Conservation (phyloP, 2,797 vertebrate genomes). For the Notoglanidium macrostoma region DNA sequence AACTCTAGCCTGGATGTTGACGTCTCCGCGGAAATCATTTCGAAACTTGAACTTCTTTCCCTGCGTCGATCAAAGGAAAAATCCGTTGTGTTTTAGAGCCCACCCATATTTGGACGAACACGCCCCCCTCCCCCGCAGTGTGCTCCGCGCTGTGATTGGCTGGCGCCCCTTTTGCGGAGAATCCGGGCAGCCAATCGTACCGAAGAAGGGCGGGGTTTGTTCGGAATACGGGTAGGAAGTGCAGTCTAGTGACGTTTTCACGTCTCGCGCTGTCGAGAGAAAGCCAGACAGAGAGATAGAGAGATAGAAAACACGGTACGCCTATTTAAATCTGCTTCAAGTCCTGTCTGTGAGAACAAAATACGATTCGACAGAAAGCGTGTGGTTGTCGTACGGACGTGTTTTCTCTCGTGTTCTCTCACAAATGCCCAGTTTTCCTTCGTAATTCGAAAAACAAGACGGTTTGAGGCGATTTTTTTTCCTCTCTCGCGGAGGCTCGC, state of each 20-base stretch:
- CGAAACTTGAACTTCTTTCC: constrained; percentile 33
- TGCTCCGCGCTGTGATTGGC: not conserved
- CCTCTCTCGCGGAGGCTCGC: not conserved
- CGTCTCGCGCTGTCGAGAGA: constrained; percentile 42
- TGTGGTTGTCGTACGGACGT: too few species aligned
- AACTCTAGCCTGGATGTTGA: not conserved
- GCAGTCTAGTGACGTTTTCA: constrained; percentile 74
- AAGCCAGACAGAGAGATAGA: not conserved
- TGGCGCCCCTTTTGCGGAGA: too few species aligned
- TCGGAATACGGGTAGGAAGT: not conserved
- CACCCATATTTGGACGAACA: not conserved
- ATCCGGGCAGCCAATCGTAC: not conserved
- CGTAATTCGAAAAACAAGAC: not conserved
- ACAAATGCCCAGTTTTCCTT: too few species aligned
- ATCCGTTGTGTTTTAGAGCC: not conserved
- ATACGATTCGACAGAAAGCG: too few species aligned
- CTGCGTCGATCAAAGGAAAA: constrained; percentile 11
- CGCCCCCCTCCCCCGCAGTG: not conserved
- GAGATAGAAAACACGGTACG: not conserved
- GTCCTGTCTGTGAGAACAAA: not conserved
- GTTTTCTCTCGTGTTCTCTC: not conserved
- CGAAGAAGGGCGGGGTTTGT: not conserved
- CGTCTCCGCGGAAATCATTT: constrained; percentile 23
- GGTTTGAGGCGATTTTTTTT: not conserved
- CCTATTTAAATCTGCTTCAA: not conserved